Base-by-base conservation (phyloP, 2,888 invertebrate genomes). In the Strigamia crassipes region DNA sequence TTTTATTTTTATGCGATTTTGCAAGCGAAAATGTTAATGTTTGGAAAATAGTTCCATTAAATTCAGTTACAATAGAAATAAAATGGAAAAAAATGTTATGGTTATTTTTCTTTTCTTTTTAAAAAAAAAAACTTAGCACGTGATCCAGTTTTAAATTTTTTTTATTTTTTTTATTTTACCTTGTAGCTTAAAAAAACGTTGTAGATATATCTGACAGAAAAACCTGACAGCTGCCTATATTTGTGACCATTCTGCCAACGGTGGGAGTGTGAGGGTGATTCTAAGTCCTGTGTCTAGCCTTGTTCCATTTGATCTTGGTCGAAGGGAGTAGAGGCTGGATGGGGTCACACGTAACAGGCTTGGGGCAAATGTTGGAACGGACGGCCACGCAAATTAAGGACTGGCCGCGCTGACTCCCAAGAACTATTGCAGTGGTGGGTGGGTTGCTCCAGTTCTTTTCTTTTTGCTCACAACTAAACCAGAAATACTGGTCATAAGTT, bases 301-400 rank as follows among this genome's bases (percentile, higher is more conserved):
- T 73, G 73, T 73, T 73, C 73, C 73, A 73, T 73, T 73, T 73
- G 73, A 73, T 73, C 73, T 73, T n/a, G 73, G 73, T 13, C 73
- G 73, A 73, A 73, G 73, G 10, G 31, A 73, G 31, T 73, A 27
- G 73, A 73, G 73, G 73, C 73, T 73, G 31, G 73, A 73, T 73
- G 73, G 73, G 73, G 73, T 73, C 73, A 73, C 73, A 73, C 73
- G 73, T 73, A 73, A 73, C 73, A 73, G 73, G 73, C 73, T 73
- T 73, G 73, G 73, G 73, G 73, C 73, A 73, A 73, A 73, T 73
- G 73, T 23, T 73, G 73, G 73, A 73, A 73, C 27, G 73, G 73
- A 73, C 73, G 73, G 73, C 73, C 73, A 73, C 73, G 73, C 73
- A 27, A 73, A 73, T 73, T 73, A 73, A 73, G 73, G 73, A 31